Percentiles rank a stretch among this genome's conserved stretches.
phyloP scores from a whole-genome alignment of 2,888 invertebrate species.

The Sesia apiformis region DNA sequence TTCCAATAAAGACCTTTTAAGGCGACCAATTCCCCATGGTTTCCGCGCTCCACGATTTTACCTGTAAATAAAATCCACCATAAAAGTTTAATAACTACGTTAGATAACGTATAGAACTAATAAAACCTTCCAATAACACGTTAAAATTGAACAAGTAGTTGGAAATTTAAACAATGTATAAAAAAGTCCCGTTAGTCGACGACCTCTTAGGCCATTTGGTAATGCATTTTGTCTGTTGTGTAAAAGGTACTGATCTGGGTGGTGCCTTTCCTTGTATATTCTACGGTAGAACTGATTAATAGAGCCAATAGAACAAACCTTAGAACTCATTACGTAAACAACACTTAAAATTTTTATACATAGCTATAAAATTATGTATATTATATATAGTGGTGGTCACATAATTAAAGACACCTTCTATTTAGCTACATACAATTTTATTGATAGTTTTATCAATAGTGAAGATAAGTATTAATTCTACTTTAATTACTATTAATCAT shows the following conservation, averaged over 20 bases:
- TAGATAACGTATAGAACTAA: not conserved
- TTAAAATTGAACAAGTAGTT: not conserved
- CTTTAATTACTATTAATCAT: too few relatives aligned
- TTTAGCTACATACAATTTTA: too few relatives aligned
- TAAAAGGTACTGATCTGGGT: too few relatives aligned
- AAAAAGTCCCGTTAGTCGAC: not conserved
- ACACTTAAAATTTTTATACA: not conserved
- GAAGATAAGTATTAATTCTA: too few relatives aligned
- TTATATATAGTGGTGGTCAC: too few relatives aligned
- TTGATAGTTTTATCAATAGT: too few relatives aligned
- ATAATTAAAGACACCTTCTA: too few relatives aligned
- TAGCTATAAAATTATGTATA: not conserved
- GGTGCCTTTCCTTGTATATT: too few relatives aligned
- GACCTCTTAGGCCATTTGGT: not conserved
- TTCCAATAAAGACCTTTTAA: slow-evolving; percentile 78
- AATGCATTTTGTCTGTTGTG: too few relatives aligned
- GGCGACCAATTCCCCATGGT: slow-evolving; percentile 79
- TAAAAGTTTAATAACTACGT: not conserved
- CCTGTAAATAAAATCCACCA: slow-evolving; percentile 54
- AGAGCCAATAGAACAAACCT: not conserved
- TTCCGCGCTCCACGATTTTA: slow-evolving; percentile 82
- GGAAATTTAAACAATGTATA: not conserved
- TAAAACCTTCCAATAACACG: not conserved
- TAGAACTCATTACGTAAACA: not conserved
- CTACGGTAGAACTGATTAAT: not conserved